Percentiles rank a stretch among this genome's conserved stretches.
Conservation (phyloP, 2,113 vertebrate species). For the Siniperca chuatsi region DNA sequence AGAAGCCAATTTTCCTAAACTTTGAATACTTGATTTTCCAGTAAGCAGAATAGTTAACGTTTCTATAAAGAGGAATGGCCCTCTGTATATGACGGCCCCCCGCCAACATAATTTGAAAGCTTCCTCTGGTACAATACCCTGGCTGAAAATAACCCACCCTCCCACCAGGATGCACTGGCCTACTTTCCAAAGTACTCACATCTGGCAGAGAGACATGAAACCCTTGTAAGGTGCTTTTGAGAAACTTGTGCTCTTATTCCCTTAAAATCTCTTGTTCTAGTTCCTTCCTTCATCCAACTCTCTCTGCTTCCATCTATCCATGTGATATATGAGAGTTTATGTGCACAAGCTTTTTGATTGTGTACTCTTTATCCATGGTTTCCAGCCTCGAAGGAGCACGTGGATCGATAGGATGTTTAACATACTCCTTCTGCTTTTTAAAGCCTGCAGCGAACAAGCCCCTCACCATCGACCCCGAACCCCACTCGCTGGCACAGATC, state of each 20-base stretch:
- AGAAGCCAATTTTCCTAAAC: background rate
- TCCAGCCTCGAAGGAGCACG: conserved; percentile 37
- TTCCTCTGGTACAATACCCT: conserved; percentile 26
- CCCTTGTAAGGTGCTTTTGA: conserved; percentile 27
- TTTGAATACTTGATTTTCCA: conserved; percentile 3
- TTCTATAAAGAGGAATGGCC: background rate
- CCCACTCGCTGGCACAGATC: conserved; percentile 57
- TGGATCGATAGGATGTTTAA: conserved; percentile 79
- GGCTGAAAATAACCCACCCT: conserved; percentile 33
- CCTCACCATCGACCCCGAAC: conserved; percentile 61
- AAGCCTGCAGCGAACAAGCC: conserved; percentile 74
- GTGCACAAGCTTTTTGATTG: conserved; percentile 44
- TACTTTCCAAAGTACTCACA: conserved; percentile 53
- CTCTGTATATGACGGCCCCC: background rate
- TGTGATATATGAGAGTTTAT: conserved; percentile 36
- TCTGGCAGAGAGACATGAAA: conserved; percentile 35
- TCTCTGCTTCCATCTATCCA: background rate
- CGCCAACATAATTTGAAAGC: conserved; percentile 12
- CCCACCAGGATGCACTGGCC: conserved; percentile 36
- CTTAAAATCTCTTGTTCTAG: conserved; percentile 28
- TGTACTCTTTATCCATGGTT: conserved; percentile 38
- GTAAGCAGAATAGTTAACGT: background rate
- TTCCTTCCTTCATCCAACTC: conserved; percentile 21
- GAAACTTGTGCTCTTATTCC: conserved; percentile 24
- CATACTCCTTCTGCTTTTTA: conserved; percentile 71